Conservation (phyloP, 2,113 vertebrate species). For the Neodontobutis hainanensis region DNA sequence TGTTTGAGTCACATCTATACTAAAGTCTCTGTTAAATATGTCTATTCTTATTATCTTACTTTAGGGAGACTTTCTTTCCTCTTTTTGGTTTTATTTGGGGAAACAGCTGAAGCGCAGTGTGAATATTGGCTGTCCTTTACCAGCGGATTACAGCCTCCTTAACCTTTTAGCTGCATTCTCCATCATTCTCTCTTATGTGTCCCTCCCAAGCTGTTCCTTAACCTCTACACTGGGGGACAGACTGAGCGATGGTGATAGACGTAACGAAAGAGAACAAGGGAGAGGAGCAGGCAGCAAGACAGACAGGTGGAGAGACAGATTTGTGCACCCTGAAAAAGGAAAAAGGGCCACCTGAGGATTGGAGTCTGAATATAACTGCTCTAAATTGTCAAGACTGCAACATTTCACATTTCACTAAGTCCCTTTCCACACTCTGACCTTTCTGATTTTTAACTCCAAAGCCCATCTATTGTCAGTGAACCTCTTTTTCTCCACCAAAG, state of each 20-base stretch:
- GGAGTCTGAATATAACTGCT: slow-evolving; percentile 71
- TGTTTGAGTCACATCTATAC: not conserved
- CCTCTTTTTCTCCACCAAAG: slow-evolving; percentile 63
- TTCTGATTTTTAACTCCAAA: slow-evolving; percentile 78
- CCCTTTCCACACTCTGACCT: slow-evolving; percentile 77
- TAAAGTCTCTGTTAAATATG: slow-evolving; percentile 25
- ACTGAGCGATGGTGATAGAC: slow-evolving; percentile 48
- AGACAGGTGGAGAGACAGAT: slow-evolving; percentile 35
- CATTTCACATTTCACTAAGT: slow-evolving; percentile 78
- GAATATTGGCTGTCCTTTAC: slow-evolving; percentile 76
- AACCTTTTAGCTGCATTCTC: slow-evolving; percentile 77
- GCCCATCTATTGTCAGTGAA: slow-evolving; percentile 77
- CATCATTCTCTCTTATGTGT: slow-evolving; percentile 74
- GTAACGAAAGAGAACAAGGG: slow-evolving; percentile 16
- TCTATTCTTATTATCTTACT: slow-evolving; percentile 42
- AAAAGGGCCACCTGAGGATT: slow-evolving; percentile 73
- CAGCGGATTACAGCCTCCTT: slow-evolving; percentile 72
- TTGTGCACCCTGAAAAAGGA: slow-evolving; percentile 40
- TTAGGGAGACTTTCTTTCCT: slow-evolving; percentile 42
- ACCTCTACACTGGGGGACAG: slow-evolving; percentile 63
- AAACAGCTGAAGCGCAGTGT: slow-evolving; percentile 72
- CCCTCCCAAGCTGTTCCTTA: slow-evolving; percentile 71
- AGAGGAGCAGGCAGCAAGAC: slow-evolving; percentile 7
- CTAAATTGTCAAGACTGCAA: slow-evolving; percentile 75
- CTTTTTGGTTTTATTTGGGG: slow-evolving; percentile 51